A percentile compares a stretch with the other conserved stretches of the same genome.
Evolutionary conservation across 2,113 vertebrate genomes (phyloP).

Genomic region (Arothron firmamentum): DNA sequence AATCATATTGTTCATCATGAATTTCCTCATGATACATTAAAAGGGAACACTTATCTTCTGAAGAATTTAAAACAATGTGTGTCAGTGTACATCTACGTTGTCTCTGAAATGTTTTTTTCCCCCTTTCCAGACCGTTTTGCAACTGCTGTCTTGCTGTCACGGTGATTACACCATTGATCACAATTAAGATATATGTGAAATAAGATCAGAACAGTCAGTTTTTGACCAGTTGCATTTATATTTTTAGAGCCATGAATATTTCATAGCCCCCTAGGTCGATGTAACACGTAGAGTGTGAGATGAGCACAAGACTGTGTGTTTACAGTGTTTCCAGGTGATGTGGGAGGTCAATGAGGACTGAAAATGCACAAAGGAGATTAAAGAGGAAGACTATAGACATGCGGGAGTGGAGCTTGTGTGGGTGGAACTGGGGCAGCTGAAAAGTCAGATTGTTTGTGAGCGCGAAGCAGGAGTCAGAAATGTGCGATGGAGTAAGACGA

Average conservation of each 20-base stretch:
- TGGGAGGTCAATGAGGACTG: too few species aligned
- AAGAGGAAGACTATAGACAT: too few species aligned
- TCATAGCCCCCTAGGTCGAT: too few species aligned
- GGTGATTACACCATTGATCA: background rate
- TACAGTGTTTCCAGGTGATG: too few species aligned
- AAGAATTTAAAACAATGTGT: background rate
- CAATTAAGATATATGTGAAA: background rate
- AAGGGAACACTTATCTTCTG: background rate
- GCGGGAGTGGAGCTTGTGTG: too few species aligned
- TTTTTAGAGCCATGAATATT: too few species aligned
- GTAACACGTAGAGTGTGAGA: too few species aligned
- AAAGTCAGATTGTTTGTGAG: background rate
- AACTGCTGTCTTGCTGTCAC: background rate
- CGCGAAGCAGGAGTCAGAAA: background rate
- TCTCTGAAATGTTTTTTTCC: background rate
- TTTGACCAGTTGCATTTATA: too few species aligned
- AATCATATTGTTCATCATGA: background rate
- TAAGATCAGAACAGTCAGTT: constrained; percentile 4
- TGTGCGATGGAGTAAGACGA: background rate
- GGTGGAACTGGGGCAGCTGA: background rate
- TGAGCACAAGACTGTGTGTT: too few species aligned
- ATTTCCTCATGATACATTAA: background rate
- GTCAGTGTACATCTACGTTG: background rate
- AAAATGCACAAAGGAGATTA: too few species aligned
- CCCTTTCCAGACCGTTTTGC: background rate